These are phyloP conservation scores for Enteromius afrohamiltoni DNA, from an alignment of 2,797 vertebrate genomes.

Conservation along the genomic window DNA sequence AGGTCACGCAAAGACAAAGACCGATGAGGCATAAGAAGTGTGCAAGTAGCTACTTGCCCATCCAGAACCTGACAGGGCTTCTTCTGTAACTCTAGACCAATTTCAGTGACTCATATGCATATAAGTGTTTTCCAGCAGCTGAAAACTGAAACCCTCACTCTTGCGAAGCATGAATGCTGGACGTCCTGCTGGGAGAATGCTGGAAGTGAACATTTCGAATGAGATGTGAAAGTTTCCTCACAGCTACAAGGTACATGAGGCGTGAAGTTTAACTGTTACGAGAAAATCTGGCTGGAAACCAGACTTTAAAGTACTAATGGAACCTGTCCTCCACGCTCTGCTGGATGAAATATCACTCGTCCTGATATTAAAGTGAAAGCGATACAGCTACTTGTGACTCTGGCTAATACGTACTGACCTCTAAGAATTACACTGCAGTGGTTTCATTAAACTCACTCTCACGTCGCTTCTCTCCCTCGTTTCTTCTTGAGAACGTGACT, in stretches of 20 bases:
- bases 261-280: not conserved
- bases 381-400: slow-evolving; percentile 1
- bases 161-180: not conserved
- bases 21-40: slow-evolving; percentile 5
- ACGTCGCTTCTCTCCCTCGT: not conserved
- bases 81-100: not conserved
- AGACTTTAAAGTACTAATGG: slow-evolving; percentile 6
- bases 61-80: not conserved
- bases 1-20: not conserved
- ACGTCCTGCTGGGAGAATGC: not conserved
- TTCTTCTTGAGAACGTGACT: slow-evolving; percentile 18
- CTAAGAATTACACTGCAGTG: not conserved
- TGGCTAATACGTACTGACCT: not conserved
- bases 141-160: slow-evolving; percentile 1
- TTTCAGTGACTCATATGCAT: not conserved
- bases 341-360: slow-evolving; percentile 7
- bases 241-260: slow-evolving; percentile 9
- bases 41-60: slow-evolving; percentile 3
- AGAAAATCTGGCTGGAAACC: slow-evolving; percentile 15
- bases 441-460: not conserved
- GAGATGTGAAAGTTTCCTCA: not conserved
- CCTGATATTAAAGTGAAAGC: slow-evolving; percentile 5
- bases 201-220: not conserved
- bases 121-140: slow-evolving; percentile 11
- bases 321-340: not conserved